Percentiles rank a stretch among this genome's conserved stretches.
phyloP scores from a whole-genome alignment of 2,888 invertebrate species.

The Hemaris fuciformis region DNA sequence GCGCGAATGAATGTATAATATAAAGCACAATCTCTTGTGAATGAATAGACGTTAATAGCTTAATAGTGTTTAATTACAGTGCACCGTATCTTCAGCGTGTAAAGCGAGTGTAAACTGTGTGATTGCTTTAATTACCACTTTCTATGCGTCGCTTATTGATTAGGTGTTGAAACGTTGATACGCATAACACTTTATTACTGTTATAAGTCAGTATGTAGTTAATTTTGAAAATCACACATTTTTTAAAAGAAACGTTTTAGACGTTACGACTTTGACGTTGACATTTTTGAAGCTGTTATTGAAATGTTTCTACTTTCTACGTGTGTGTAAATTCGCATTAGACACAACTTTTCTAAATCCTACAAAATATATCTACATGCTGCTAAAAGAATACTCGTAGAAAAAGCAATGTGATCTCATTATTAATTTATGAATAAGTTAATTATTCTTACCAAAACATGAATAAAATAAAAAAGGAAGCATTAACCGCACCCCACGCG shows the following conservation, averaged over 20 bases:
- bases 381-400: too few species aligned
- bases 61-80: conserved; percentile 10
- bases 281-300: too few species aligned
- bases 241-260: too few species aligned
- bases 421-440: background rate
- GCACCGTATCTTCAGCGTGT: conserved; percentile 2
- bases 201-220: background rate
- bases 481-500: background rate
- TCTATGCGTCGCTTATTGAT: background rate
- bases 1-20: too few species aligned
- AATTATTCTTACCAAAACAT: background rate
- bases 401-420: too few species aligned
- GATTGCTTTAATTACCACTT: conserved; percentile 8
- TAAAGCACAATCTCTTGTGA: background rate
- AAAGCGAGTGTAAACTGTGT: conserved; percentile 1
- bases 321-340: too few species aligned
- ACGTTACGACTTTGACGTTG: too few species aligned
- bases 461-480: background rate
- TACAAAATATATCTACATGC: too few species aligned
- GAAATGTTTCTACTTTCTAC: too few species aligned
- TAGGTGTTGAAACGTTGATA: background rate
- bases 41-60: background rate
- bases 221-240: background rate
- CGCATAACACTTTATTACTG: background rate
- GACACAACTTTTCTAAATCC: too few species aligned